Base-by-base conservation (phyloP, 2,113 vertebrate genomes). In the Xenus cinereus region DNA sequence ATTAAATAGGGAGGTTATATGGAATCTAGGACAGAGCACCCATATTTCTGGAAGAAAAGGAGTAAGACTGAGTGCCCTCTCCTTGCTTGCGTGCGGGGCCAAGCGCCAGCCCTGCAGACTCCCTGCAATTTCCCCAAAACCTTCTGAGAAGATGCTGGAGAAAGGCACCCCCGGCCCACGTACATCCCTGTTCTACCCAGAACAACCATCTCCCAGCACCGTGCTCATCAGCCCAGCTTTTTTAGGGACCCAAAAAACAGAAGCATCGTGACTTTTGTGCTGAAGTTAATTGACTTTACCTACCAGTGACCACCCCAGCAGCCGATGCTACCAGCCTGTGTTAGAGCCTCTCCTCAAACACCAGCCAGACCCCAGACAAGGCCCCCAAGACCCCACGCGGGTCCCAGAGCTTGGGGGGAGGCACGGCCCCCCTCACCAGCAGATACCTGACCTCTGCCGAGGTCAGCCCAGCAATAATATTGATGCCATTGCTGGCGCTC, bases 291-390 rank as follows among this genome's bases (percentile, higher is more conserved):
- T 12, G 51, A 19, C 35, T 76, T 60, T 33, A 19, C 39, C 71
- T 9, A 15, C 30, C 33, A 7, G 27, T 2, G 2, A 32, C 41
- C 43, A 12, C 1, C 5, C 23, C 26, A 69, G 63, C 18, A 14
- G 57, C 37, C 4, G 3, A 8, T 3, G 1, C 24, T 10, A 4
- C 32, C 7, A 4, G 32, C 14, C 27, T 3, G 39, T 2, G 3
- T 15, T 4, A 56, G 45, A 76, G 37, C 35, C 0, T 1, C 27
- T 16, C 48, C 14, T 24, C 62, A 27, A 35, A 27, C n/a, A 18
- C 16, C 76, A 68, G 39, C 14, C 59, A 12, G 33, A 28, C 5
- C 27, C 68, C 14, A 2, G 48, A 23, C 18, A 20, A 39, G 48
- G 30, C 27, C 32, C 17, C 4, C 18, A 20, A 39, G 48, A n/a